phyloP scores from a whole-genome alignment of 2,888 invertebrate species.

The Leptarthrus brevirostris region DNA sequence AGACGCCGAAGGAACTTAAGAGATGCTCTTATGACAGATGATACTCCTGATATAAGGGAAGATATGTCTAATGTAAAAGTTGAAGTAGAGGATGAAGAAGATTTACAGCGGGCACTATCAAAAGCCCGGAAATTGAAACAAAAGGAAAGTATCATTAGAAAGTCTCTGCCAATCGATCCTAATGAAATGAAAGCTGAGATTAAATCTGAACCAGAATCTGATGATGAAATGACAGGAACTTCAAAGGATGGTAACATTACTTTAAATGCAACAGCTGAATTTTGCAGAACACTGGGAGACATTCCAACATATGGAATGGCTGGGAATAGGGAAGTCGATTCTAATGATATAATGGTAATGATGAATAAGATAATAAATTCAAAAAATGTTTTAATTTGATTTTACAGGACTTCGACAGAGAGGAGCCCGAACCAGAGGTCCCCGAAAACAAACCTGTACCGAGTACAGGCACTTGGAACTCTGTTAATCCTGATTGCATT shows the following conservation, averaged over 20 bases:
- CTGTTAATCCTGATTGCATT: conserved; percentile 75
- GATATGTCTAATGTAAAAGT: conserved; percentile 69
- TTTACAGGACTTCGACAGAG: conserved; percentile 61
- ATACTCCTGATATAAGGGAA: conserved; percentile 69
- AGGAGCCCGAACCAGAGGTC: conserved; percentile 61
- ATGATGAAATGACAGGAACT: conserved; percentile 60
- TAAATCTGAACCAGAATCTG: conserved; percentile 72
- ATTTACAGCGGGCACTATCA: conserved; percentile 78
- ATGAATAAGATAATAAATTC: conserved; percentile 59
- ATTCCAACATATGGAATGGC: conserved; percentile 94
- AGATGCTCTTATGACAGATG: conserved; percentile 73
- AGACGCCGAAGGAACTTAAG: conserved; percentile 68
- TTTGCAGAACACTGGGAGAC: conserved; percentile 94
- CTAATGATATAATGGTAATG: conserved; percentile 70
- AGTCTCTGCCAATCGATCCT: conserved; percentile 63
- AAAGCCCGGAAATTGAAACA: conserved; percentile 78
- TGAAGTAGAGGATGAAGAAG: conserved; percentile 75
- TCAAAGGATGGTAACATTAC: conserved; percentile 73
- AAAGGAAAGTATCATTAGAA: conserved; percentile 65
- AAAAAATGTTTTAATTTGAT: not conserved
- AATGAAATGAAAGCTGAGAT: conserved; percentile 69
- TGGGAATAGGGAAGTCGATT: conserved; percentile 88
- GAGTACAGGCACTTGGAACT: conserved; percentile 83
- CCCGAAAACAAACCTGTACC: conserved; percentile 68
- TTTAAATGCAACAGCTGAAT: conserved; percentile 94